Evolutionary conservation across 2,888 invertebrate species (phyloP).

Genomic region (Hypselothyrea guttata): DNA sequence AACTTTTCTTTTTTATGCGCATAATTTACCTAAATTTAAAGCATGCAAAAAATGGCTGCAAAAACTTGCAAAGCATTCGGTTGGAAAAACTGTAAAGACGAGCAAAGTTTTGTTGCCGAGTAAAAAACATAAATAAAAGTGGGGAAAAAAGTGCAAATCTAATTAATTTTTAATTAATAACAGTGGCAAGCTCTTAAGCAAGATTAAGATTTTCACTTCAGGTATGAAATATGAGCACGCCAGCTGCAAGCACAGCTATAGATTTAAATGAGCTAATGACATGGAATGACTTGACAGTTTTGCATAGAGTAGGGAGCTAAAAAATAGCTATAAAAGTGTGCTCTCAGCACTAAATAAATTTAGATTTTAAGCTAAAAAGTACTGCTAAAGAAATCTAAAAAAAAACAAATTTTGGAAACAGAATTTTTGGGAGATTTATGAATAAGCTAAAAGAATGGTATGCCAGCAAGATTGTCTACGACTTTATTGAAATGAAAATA

Average conservation of each 20-base stretch:
- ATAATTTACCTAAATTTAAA: conserved; percentile 35
- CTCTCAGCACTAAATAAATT: no score
- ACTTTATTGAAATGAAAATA: background rate
- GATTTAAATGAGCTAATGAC: background rate
- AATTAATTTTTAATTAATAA: conserved; percentile 40
- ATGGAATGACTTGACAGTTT: no score
- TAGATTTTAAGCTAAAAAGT: no score
- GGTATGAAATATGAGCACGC: background rate
- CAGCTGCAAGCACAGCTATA: no score
- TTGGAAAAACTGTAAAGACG: conserved; percentile 22
- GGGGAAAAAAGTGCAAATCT: conserved; percentile 17
- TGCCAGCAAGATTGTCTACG: no score
- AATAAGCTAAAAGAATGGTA: no score
- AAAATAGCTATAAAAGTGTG: no score
- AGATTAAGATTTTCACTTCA: background rate
- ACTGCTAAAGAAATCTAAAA: background rate
- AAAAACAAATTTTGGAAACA: background rate
- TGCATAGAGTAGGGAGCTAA: no score
- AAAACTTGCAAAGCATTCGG: conserved; percentile 26
- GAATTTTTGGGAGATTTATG: no score
- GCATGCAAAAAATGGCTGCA: conserved; percentile 19
- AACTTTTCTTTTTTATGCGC: conserved; percentile 31
- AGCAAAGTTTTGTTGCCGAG: conserved; percentile 18
- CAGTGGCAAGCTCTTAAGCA: conserved; percentile 30
- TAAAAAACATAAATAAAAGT: conserved; percentile 8